Base-by-base conservation (phyloP, 2,888 invertebrate species). In the Odontothrips loti region DNA sequence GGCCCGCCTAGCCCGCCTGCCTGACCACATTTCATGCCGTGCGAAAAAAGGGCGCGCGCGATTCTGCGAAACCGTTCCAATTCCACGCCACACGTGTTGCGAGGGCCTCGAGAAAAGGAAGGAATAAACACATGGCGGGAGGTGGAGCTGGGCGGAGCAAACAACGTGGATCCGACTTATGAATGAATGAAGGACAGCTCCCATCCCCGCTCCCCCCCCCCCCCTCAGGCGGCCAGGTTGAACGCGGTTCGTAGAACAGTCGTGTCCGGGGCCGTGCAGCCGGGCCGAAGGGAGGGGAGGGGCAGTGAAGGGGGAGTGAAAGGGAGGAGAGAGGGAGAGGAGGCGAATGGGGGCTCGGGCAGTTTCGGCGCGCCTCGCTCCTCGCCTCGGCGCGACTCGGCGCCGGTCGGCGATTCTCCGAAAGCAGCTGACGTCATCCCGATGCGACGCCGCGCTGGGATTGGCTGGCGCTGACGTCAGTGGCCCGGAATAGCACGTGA, bases 391-490 rank as follows among this genome's bases (percentile, higher is more conserved):
- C 68, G 23, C 68, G 68, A 12, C 68, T 75, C 68, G 68, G 27
- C 68, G 68, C 68, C 68, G 68, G 68, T 75, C 68, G 68, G 68
- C 27, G 68, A 27, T 75, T 75, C 68, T 23, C 23, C 68, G 68
- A 75, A 75, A 12, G 23, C 68, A 1, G 68, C 68, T 75, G 68
- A 75, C 68, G 68, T 75, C 68, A 75, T 27, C 23, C 34, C 68
- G 23, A 23, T 27, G 68, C 68, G 68, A 75, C 23, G 68, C 68
- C 11, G 27, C 68, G 68, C 27, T 27, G 23, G 23, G 23, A 75
- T 75, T 75, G 68, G 68, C 68, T 75, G 23, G 27, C 23, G 12
- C 68, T 75, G 68, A 75, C 68, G 68, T 75, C 68, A 75, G 68
- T 27, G 68, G 27, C 9, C 68, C 27, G 68, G 68, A 75, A 75